A percentile compares a stretch with the other conserved stretches of the same genome.
Conservation (phyloP, 1,140 invertebrate species). For the Pseudomyrmex sp. region DNA sequence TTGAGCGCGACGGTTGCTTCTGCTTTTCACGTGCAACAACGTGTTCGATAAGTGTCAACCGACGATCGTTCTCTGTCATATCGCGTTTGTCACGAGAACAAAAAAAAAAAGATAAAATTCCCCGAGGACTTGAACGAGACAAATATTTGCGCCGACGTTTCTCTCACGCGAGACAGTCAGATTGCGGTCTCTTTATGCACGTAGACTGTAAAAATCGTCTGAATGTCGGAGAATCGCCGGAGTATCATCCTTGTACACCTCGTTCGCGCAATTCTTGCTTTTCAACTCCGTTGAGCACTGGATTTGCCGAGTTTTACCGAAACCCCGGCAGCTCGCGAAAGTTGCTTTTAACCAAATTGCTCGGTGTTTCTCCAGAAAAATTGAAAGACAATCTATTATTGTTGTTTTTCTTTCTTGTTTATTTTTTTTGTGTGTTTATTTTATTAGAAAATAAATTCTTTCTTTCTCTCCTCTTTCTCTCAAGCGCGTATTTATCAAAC, state of each 20-base stretch:
- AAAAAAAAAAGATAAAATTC: constrained; percentile 1
- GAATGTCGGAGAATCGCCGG: not conserved
- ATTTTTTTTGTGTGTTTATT: no score
- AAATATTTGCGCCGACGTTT: constrained; percentile 28
- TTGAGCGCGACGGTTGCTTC: not conserved
- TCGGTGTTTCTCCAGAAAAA: not conserved
- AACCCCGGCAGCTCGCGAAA: no score
- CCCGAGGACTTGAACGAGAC: constrained; percentile 18
- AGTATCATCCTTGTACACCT: not conserved
- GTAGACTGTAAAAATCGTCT: constrained; percentile 4
- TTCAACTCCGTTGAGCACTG: not conserved
- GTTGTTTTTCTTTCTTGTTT: no score
- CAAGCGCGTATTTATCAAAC: no score
- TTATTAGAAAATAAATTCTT: not conserved
- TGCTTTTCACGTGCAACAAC: constrained; percentile 12
- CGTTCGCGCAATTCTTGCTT: constrained; percentile 6
- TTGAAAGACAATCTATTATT: constrained; percentile 15
- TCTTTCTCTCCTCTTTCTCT: not conserved
- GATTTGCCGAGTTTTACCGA: not conserved
- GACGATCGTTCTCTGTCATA: not conserved
- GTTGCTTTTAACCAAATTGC: not conserved
- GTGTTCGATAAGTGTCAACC: constrained; percentile 17
- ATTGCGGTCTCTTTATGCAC: constrained; percentile 6
- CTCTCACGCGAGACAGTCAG: not conserved
- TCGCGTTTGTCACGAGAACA: not conserved